Evolutionary conservation across 92 coral and sea anemone species (phyloP), one percentile per base, ranked within the genome.

Genomic region (Virgularia gustaviana): DNA sequence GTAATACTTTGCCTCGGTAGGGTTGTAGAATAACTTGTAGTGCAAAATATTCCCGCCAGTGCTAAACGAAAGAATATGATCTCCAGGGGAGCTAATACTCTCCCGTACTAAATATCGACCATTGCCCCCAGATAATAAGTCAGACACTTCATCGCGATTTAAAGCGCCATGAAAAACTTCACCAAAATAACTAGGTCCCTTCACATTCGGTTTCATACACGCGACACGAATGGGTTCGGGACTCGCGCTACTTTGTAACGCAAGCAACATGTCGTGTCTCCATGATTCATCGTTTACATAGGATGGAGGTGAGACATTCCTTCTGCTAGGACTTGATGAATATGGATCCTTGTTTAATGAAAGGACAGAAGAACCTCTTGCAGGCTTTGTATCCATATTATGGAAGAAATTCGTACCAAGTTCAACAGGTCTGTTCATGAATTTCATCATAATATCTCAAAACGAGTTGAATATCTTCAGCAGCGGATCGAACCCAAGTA

Each of bases 181-280:
- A 36, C 83, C 85, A 81, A 92, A 92, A 78, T 81, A 84, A 38
- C 80, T 47, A 36, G 96, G 98, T 53, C 77, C 88, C 47, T 85
- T 86, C 5, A 89, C 96, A 37, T 86, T 83, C 31, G 85, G 70
- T 33, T 80, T 89, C 98, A 92, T 92, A 63, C 98, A 92, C 19
- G 98, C 98, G 24, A 92, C 61, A 18, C 98, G 88, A 76, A 92
- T 92, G 13, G 98, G 98, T 58, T 92, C 98, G 13, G 98, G 98
- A 49, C 87, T 81, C 7, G 96, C 98, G 18, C 90, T 86, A 70
- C 86, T 85, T 57, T 89, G 87, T 35, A 92, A 79, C 24, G 96
- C 98, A 15, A 56, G 68, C 0, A 92, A 82, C 88, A 92, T 85
- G 28, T 92, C 84, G 44, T 66, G 78, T 34, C 89, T 88, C 98